These are phyloP conservation scores for Isurus oxyrinchus DNA, from an alignment of 2,113 vertebrate species.

Conservation along the genomic window DNA sequence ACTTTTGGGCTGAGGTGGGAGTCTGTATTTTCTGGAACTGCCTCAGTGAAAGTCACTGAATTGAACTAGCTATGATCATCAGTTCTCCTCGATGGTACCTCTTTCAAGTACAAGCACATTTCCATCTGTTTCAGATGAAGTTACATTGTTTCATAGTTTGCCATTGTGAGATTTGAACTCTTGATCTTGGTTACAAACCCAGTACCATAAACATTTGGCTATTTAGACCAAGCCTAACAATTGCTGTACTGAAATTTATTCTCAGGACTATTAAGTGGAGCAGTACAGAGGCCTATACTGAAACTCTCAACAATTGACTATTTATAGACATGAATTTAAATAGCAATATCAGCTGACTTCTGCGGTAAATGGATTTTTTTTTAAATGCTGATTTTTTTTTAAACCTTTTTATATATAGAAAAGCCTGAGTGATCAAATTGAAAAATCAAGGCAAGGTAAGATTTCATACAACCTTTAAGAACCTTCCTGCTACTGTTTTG, in stretches of 20 bases:
- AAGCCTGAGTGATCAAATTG: not conserved
- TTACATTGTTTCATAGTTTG: too few species aligned
- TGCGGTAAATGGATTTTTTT: not conserved
- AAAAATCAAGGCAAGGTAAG: not conserved
- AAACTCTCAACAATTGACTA: not conserved
- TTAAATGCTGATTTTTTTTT: not conserved
- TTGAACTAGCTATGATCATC: not conserved
- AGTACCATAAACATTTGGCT: too few species aligned
- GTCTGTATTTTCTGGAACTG: not conserved
- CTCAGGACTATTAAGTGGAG: not conserved
- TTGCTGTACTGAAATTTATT: not conserved
- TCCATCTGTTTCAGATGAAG: too few species aligned
- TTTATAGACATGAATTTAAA: not conserved
- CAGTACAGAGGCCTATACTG: not conserved
- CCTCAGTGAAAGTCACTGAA: not conserved
- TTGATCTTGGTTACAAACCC: too few species aligned
- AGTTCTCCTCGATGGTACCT: not conserved
- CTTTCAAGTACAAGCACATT: too few species aligned
- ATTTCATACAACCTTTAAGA: not conserved
- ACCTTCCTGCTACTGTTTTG: not conserved
- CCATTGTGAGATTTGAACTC: too few species aligned
- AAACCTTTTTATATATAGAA: not conserved
- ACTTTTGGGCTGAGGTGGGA: not conserved
- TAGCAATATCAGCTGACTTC: not conserved
- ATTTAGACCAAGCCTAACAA: too few species aligned